These are phyloP conservation scores for Harpalus rubripes DNA, from an alignment of 2,888 invertebrate genomes.

Conservation along the genomic window DNA sequence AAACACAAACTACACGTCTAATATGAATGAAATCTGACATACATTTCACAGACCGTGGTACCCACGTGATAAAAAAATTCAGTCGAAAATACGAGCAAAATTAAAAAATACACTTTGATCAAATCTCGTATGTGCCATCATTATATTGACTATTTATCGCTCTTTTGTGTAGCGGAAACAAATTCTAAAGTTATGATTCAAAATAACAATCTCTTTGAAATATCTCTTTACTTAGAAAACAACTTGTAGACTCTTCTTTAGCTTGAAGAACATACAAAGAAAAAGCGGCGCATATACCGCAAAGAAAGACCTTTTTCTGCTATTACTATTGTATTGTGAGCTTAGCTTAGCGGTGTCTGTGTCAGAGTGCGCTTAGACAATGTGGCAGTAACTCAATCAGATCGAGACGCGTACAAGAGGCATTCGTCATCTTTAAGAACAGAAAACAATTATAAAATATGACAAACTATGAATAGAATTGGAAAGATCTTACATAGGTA, in stretches of 20 bases:
- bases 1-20: no score
- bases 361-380: slow-evolving; percentile 13
- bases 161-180: no score
- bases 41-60: no score
- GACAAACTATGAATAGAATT: no score
- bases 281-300: not conserved
- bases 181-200: not conserved
- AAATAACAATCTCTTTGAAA: not conserved
- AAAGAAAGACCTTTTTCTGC: not conserved
- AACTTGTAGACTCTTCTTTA: not conserved
- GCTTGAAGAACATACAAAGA: not conserved
- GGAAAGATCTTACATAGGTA: no score
- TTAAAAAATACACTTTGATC: no score
- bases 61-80: no score
- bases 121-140: no score
- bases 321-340: not conserved
- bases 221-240: not conserved
- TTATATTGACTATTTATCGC: no score
- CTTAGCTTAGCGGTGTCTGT: slow-evolving; percentile 9
- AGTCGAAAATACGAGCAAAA: no score
- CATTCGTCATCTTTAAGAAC: slow-evolving; percentile 15
- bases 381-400: slow-evolving; percentile 35
- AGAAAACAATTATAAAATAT: no score
- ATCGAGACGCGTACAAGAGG: not conserved
- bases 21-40: no score